Evolutionary conservation across 35 echinoderm and acorn worm species (phyloP).

Genomic region (Strongylocentrotus purpuratus): DNA sequence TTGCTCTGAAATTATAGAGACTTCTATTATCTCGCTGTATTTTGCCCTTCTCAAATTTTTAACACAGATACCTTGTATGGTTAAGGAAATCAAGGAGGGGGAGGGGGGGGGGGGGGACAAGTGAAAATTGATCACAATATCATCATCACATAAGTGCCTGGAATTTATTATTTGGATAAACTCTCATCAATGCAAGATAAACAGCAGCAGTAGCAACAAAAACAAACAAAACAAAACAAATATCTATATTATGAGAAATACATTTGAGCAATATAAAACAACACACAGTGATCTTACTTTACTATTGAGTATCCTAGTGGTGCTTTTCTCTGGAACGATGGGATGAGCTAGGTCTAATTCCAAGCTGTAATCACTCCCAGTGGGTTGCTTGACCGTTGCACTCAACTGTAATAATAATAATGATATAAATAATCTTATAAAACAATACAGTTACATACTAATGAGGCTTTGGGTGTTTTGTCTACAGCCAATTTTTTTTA

Average conservation of each 20-base stretch:
- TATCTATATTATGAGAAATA: neutral
- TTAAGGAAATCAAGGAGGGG: too few species aligned
- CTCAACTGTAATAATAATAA: slow-evolving; percentile 70
- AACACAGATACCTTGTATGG: too few species aligned
- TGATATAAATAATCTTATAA: too few species aligned
- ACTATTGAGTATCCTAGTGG: slow-evolving; percentile 65
- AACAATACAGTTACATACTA: too few species aligned
- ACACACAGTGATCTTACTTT: slow-evolving; percentile 60
- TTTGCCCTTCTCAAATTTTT: too few species aligned
- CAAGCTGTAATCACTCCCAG: slow-evolving; percentile 88
- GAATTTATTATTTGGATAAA: neutral
- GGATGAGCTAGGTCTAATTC: slow-evolving; percentile 85
- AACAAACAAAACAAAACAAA: neutral
- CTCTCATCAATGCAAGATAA: neutral
- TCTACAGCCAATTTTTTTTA: too few species aligned
- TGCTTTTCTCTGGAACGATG: slow-evolving; percentile 75
- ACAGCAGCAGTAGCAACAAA: neutral
- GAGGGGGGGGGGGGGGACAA: too few species aligned
- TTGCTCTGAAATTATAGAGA: too few species aligned
- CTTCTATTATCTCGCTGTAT: too few species aligned
- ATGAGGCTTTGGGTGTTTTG: too few species aligned
- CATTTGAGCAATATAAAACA: too few species aligned
- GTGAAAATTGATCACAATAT: neutral
- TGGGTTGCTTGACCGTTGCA: slow-evolving; percentile 81
- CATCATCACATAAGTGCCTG: neutral